phyloP scores from a whole-genome alignment of 2,113 vertebrate species.

The Orthonyx spaldingii region DNA sequence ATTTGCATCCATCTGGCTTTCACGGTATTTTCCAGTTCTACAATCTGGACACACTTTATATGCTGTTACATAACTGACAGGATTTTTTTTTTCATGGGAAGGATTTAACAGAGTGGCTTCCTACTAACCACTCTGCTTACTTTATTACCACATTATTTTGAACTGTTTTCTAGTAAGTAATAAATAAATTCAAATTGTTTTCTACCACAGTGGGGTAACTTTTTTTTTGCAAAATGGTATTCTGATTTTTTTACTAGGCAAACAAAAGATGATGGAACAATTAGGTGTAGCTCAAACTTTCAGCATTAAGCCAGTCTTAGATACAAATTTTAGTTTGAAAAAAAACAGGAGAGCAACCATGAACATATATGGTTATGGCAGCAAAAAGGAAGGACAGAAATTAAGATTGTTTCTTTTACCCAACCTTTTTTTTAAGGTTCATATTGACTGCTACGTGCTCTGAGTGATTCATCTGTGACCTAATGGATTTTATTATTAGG shows the following conservation, averaged over 20 bases:
- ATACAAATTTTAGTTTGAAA: background rate
- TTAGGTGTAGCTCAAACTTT: background rate
- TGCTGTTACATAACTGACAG: background rate
- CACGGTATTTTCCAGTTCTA: background rate
- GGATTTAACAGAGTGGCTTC: background rate
- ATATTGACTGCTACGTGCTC: background rate
- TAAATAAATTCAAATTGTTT: background rate
- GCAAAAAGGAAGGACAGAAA: background rate
- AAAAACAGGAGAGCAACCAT: background rate
- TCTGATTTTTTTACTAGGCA: background rate
- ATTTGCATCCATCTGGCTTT: background rate
- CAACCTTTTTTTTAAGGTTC: background rate
- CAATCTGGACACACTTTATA: background rate
- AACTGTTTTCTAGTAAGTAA: background rate
- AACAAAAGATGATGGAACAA: background rate
- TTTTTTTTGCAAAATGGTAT: background rate
- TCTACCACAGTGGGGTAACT: background rate
- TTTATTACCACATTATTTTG: background rate
- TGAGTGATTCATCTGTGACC: background rate
- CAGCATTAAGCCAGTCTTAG: background rate
- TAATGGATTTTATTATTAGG: background rate
- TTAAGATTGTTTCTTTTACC: background rate
- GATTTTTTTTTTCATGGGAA: background rate
- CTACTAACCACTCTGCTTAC: background rate
- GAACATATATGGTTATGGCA: background rate